phyloP scores from a whole-genome alignment of 2,113 vertebrate genomes.

The Campylorhamphus procurvoides region DNA sequence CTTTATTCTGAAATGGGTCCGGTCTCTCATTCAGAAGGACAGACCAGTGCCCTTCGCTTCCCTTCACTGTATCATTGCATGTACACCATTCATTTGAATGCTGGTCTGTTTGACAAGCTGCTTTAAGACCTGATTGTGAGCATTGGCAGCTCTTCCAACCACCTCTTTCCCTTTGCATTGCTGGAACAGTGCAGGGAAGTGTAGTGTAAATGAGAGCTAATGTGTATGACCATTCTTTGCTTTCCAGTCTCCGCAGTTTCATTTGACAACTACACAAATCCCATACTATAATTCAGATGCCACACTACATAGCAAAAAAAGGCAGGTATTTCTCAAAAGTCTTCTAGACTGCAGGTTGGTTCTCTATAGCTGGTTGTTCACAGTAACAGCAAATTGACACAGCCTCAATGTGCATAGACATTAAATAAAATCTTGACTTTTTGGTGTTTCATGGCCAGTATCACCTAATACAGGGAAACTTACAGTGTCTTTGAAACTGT shows the following conservation, averaged over 20 bases:
- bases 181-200: not conserved
- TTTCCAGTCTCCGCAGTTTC: not conserved
- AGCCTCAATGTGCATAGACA: not conserved
- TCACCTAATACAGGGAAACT: not conserved
- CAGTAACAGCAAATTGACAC: not conserved
- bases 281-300: not conserved
- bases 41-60: not conserved
- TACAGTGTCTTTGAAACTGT: not conserved
- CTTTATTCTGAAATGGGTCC: not conserved
- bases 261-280: not conserved
- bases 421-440: not conserved
- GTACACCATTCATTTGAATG: not conserved
- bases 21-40: not conserved
- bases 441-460: not conserved
- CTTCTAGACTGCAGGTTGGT: not conserved
- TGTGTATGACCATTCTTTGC: fast-evolving
- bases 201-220: not conserved
- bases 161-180: not conserved
- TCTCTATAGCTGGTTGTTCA: not conserved
- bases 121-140: not conserved
- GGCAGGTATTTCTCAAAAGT: not conserved
- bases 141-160: not conserved
- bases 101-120: not conserved
- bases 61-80: not conserved
- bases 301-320: not conserved